These are phyloP conservation scores for Indicator maculatus DNA, from an alignment of 2,113 vertebrate species.

Conservation along the genomic window DNA sequence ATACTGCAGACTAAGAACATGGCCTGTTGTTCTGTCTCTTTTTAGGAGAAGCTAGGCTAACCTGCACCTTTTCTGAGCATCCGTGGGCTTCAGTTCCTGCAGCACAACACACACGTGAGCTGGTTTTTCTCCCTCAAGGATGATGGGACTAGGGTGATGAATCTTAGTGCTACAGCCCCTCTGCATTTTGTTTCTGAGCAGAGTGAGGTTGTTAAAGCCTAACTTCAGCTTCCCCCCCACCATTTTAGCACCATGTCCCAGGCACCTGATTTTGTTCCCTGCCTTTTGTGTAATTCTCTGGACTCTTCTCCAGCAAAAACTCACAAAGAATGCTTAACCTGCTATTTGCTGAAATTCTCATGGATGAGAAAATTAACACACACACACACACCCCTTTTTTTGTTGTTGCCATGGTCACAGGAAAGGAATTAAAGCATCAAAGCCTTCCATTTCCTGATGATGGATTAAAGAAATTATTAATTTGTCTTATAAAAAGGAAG, in stretches of 20 bases:
- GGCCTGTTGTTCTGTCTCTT: background rate
- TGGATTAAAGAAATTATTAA: constrained; percentile 67
- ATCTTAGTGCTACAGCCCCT: background rate
- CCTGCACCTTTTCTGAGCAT: background rate
- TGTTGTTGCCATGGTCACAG: constrained; percentile 71
- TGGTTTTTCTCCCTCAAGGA: background rate
- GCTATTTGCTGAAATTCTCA: constrained; percentile 40
- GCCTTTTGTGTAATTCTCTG: background rate
- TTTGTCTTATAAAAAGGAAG: constrained; percentile 59
- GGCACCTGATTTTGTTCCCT: background rate
- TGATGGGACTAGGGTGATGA: background rate
- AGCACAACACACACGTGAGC: background rate
- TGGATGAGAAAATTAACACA: constrained; percentile 54
- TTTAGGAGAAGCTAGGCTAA: background rate
- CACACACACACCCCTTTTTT: background rate
- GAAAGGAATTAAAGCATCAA: constrained; percentile 69
- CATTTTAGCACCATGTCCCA: background rate
- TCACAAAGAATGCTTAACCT: background rate
- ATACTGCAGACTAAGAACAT: background rate
- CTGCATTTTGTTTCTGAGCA: background rate
- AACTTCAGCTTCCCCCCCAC: background rate
- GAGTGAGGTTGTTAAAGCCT: background rate
- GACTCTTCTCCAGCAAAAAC: background rate
- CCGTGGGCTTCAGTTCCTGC: background rate
- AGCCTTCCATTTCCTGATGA: constrained; percentile 55